A percentile compares a stretch with the other conserved stretches of the same genome.
These are phyloP conservation scores for Lamellibrachia satsuma DNA, from an alignment of 2,888 invertebrate genomes.

Conservation along the genomic window DNA sequence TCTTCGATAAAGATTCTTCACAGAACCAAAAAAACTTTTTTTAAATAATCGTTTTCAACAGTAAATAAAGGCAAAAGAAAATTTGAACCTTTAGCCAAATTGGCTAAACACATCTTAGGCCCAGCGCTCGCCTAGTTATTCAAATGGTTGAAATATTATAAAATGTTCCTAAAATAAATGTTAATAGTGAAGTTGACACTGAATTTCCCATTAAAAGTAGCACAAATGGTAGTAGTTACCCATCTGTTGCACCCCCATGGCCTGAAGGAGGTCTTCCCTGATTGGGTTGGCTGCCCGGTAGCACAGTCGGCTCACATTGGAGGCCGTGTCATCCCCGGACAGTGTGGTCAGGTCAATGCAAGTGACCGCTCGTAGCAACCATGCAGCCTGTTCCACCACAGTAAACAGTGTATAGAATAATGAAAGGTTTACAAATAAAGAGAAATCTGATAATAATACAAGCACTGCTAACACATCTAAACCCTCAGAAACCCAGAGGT, in stretches of 20 bases:
- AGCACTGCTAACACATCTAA: background rate
- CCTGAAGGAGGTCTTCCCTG: slow-evolving; percentile 61
- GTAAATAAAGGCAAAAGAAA: too few relatives aligned
- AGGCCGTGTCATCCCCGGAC: slow-evolving; percentile 74
- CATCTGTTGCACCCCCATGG: slow-evolving; percentile 55
- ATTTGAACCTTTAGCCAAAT: too few relatives aligned
- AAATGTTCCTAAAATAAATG: too few relatives aligned
- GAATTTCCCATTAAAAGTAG: background rate
- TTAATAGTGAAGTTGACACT: too few relatives aligned
- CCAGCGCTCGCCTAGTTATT: too few relatives aligned
- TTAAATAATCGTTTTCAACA: too few relatives aligned
- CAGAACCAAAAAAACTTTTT: too few relatives aligned
- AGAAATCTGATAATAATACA: background rate
- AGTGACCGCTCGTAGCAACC: slow-evolving; percentile 83
- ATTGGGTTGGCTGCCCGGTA: slow-evolving; percentile 74
- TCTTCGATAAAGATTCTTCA: too few relatives aligned
- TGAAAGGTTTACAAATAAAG: background rate
- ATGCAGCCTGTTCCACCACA: slow-evolving; percentile 65
- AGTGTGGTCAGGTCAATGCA: slow-evolving; percentile 94
- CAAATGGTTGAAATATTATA: too few relatives aligned
- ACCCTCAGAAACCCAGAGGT: too few relatives aligned
- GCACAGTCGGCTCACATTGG: slow-evolving; percentile 84
- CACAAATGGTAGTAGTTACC: slow-evolving; percentile 41
- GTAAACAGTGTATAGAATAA: too few relatives aligned
- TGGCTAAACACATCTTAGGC: too few relatives aligned